Base-by-base conservation (phyloP, 2,113 vertebrate species). In the Brachypteracias leptosomus region DNA sequence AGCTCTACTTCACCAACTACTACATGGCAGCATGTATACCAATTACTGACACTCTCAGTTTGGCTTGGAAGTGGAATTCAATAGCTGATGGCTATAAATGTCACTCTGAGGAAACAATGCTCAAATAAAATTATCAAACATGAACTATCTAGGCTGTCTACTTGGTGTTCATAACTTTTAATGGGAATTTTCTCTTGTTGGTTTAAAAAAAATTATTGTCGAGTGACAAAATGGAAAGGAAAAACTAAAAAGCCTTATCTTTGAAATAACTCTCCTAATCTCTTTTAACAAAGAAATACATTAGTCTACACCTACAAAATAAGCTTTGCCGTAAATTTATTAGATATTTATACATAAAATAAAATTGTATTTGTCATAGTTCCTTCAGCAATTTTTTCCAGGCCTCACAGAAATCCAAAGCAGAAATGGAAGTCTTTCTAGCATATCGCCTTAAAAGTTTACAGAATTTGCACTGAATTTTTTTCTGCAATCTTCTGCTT, bases 41-140 rank as follows among this genome's bases (percentile, higher is more conserved):
- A 92, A 74, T 88, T 93, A 91, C 47, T 86, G 72, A 90, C 57
- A 77, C 38, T 80, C 19, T 67, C 59, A 44, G n/a, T 74, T 80
- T 93, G 92, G 88, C 82, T 91, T 84, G 29, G 59, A 89, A 94
- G 51, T 40, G 15, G 40, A 91, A 54, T 85, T 54, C 83, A 70
- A 96, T 51, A 57, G 72, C 67, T 94, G 55, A 63, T 88, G 68
- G 68, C 68, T 71, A 90, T 90, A 84, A 96, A 91, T 91, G 63
- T 85, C 78, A 91, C 33, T 76, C 35, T 85, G 25, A 74, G 42
- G 59, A 92, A 95, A 62, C 42, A 59, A 8, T 74, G 61, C 8
- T 38, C 72, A 83, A 76, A 95, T 35, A 85, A 93, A 91, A 71
- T 80, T 44, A 65, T 66, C 49, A 93, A 58, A 89, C 16, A 51